phyloP scores from a whole-genome alignment of 2,113 vertebrate species.

The Toxotes chatareus region DNA sequence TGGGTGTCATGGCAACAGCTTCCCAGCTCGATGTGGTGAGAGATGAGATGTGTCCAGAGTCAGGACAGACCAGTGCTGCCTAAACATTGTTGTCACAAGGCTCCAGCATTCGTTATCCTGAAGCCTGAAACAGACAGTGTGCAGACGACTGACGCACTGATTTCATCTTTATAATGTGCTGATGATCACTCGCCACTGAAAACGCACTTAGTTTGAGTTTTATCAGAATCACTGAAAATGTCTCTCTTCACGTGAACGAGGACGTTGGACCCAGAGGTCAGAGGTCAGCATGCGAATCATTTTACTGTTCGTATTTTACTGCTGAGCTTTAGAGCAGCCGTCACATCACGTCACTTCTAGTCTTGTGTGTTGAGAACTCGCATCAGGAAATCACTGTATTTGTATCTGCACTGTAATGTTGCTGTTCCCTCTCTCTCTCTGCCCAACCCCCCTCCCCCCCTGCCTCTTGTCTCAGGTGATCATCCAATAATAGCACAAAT shows the following conservation, averaged over 20 bases:
- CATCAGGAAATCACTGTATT: no score
- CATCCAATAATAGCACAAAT: slow-evolving; percentile 71
- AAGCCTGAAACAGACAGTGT: background rate
- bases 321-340: no score
- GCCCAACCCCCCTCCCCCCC: background rate
- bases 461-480: slow-evolving; percentile 47
- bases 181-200: background rate
- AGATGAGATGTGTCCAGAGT: slow-evolving; percentile 40
- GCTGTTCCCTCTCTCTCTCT: background rate
- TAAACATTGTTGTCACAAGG: background rate
- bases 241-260: no score
- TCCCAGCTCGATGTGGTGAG: slow-evolving; percentile 32
- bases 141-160: no score
- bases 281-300: no score
- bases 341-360: no score
- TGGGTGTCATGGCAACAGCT: slow-evolving; percentile 64
- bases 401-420: no score
- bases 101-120: background rate
- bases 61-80: background rate
- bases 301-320: background rate
- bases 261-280: no score
- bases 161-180: no score
- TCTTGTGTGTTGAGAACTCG: no score
- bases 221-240: no score
- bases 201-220: no score